Percentiles rank a stretch among this genome's conserved stretches.
phyloP scores from a whole-genome alignment of 2,113 vertebrate genomes.

The Odobenus rosmarus region DNA sequence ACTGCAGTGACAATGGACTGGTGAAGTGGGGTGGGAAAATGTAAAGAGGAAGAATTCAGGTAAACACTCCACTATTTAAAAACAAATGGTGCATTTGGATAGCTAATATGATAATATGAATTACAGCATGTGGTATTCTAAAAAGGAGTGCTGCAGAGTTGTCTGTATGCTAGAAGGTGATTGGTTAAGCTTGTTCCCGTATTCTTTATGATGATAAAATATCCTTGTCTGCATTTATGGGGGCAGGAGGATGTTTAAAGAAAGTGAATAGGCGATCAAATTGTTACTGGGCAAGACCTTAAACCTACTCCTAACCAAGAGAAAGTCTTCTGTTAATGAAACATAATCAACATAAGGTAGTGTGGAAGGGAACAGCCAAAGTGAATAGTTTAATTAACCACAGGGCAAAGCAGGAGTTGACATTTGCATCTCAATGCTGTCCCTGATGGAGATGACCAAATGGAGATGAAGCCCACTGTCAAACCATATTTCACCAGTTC shows the following conservation, averaged over 20 bases:
- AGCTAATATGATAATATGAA: slow-evolving; percentile 78
- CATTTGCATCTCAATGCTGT: slow-evolving; percentile 51
- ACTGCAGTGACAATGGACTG: slow-evolving; percentile 66
- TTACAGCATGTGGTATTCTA: slow-evolving; percentile 78
- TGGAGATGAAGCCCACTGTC: neutral
- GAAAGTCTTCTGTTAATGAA: slow-evolving; percentile 41
- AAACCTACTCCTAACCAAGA: slow-evolving; percentile 29
- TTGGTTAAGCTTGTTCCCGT: slow-evolving; percentile 60
- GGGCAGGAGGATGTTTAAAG: slow-evolving; percentile 38
- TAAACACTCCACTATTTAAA: slow-evolving; percentile 78
- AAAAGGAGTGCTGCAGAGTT: slow-evolving; percentile 67
- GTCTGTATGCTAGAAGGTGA: slow-evolving; percentile 66
- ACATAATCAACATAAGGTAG: slow-evolving; percentile 28
- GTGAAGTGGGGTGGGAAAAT: slow-evolving; percentile 50
- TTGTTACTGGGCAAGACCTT: slow-evolving; percentile 49
- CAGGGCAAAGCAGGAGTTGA: slow-evolving; percentile 5
- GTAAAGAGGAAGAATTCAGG: slow-evolving; percentile 64
- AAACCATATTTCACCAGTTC: slow-evolving; percentile 36
- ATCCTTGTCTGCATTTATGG: slow-evolving; percentile 17
- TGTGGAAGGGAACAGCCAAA: neutral
- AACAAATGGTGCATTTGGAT: slow-evolving; percentile 78
- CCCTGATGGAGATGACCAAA: neutral
- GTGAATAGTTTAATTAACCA: slow-evolving; percentile 50
- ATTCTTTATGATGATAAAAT: slow-evolving; percentile 61
- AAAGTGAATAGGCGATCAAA: slow-evolving; percentile 48